phyloP scores from a whole-genome alignment of 2,888 invertebrate genomes.

The Ormia ochracea region DNA sequence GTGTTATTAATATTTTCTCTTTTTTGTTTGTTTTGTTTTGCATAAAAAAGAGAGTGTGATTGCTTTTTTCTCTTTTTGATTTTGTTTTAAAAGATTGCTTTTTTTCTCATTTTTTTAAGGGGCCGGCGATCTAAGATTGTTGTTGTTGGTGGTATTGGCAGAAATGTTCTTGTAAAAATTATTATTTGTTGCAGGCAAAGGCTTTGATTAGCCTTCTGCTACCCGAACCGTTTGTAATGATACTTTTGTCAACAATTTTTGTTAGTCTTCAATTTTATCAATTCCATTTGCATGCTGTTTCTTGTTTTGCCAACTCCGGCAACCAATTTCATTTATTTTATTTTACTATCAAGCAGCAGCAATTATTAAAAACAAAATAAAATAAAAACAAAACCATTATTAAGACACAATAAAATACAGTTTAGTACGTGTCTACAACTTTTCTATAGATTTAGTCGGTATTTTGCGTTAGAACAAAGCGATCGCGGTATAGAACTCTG shows the following conservation, averaged over 20 bases:
- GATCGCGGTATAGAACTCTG: slow-evolving; percentile 42
- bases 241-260: slow-evolving; percentile 52
- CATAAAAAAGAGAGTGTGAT: neutral
- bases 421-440: slow-evolving; percentile 74
- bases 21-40: neutral
- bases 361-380: slow-evolving; percentile 12
- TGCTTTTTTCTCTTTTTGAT: slow-evolving; percentile 18
- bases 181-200: slow-evolving; percentile 27
- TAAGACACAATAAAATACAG: slow-evolving; percentile 63
- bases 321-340: slow-evolving; percentile 45
- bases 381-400: too few relatives aligned
- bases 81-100: slow-evolving; percentile 2
- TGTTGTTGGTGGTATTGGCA: slow-evolving; percentile 15
- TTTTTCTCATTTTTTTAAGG: neutral
- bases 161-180: slow-evolving; percentile 8
- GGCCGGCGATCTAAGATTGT: slow-evolving; percentile 49
- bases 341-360: slow-evolving; percentile 44
- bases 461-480: slow-evolving; percentile 68
- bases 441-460: slow-evolving; percentile 73
- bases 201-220: slow-evolving; percentile 32
- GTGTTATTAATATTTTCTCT: too few relatives aligned
- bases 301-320: slow-evolving; percentile 41
- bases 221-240: slow-evolving; percentile 42
- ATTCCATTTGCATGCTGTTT: neutral
- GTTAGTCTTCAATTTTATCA: slow-evolving; percentile 24